Conservation (phyloP, 2,888 invertebrate genomes). For the Platycheirus rosarum region DNA sequence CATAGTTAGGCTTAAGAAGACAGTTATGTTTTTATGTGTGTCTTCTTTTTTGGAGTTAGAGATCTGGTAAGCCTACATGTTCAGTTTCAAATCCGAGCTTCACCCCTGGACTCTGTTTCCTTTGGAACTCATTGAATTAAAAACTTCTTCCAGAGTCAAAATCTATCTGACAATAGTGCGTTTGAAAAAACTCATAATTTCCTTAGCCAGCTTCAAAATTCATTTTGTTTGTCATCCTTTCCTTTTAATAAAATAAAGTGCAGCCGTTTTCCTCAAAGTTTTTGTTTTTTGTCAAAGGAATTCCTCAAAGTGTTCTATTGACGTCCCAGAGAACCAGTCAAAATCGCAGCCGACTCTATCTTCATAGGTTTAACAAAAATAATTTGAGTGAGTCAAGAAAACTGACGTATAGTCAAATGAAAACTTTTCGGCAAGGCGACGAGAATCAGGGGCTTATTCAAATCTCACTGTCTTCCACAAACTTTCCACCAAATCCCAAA, state of each 20-base stretch:
- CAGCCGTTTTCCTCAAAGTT: constrained; percentile 30
- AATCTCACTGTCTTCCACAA: constrained; percentile 13
- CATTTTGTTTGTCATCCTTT: too few species aligned
- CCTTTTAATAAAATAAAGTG: constrained; percentile 19
- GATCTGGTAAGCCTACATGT: too few species aligned
- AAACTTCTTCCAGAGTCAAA: too few species aligned
- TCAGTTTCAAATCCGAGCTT: too few species aligned
- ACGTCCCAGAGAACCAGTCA: neutral
- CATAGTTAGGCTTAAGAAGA: too few species aligned
- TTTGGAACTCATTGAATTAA: too few species aligned
- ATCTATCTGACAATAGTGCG: too few species aligned
- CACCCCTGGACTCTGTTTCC: too few species aligned
- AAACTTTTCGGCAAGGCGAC: constrained; percentile 54
- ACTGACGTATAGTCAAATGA: constrained; percentile 63
- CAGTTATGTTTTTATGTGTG: too few species aligned
- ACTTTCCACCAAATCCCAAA: neutral
- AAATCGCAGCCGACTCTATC: constrained; percentile 42
- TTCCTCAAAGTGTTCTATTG: constrained; percentile 2
- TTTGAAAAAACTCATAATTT: too few species aligned
- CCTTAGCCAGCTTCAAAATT: too few species aligned
- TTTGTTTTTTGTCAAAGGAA: constrained; percentile 55
- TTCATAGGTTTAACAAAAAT: constrained; percentile 64
- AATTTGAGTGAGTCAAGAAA: constrained; percentile 67
- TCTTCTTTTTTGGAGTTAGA: too few species aligned
- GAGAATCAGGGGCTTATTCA: constrained; percentile 36